A percentile compares a stretch with the other conserved stretches of the same genome.
Evolutionary conservation across 2,797 vertebrate species (phyloP).

Genomic region (Melanotaenia nigrans): DNA sequence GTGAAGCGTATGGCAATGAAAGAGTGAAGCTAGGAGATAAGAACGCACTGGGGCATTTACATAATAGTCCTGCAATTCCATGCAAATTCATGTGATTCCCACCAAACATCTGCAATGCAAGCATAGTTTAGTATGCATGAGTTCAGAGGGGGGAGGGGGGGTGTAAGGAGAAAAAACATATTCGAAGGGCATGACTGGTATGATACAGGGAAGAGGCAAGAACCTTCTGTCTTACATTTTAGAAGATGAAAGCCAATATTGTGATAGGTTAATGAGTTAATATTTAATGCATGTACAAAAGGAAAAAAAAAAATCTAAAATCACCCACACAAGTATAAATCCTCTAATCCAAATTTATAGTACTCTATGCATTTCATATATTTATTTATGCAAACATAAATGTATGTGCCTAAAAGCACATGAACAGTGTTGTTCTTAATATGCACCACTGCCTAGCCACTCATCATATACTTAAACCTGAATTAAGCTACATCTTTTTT

Average conservation of each 20-base stretch:
- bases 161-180: constrained; percentile 46
- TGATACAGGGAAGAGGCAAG: constrained; percentile 52
- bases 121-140: constrained; percentile 80
- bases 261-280: constrained; percentile 22
- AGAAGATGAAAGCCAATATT: constrained; percentile 10
- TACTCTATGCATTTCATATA: neutral
- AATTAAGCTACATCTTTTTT: constrained; percentile 1
- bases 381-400: no score
- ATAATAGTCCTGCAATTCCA: constrained; percentile 81
- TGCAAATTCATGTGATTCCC: constrained; percentile 81
- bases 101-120: constrained; percentile 79
- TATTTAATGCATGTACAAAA: neutral
- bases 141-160: constrained; percentile 31
- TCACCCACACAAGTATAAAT: neutral
- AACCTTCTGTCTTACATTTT: constrained; percentile 8
- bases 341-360: constrained; percentile 10
- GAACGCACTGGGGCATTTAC: constrained; percentile 71
- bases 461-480: neutral
- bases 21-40: constrained; percentile 53
- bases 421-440: neutral
- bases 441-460: neutral
- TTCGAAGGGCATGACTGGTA: constrained; percentile 53
- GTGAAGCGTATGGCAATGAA: constrained; percentile 36
- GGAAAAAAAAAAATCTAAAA: constrained; percentile 2
- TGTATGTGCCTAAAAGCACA: neutral